phyloP scores from a whole-genome alignment of 2,888 invertebrate species.

The Latheticus oryzae region DNA sequence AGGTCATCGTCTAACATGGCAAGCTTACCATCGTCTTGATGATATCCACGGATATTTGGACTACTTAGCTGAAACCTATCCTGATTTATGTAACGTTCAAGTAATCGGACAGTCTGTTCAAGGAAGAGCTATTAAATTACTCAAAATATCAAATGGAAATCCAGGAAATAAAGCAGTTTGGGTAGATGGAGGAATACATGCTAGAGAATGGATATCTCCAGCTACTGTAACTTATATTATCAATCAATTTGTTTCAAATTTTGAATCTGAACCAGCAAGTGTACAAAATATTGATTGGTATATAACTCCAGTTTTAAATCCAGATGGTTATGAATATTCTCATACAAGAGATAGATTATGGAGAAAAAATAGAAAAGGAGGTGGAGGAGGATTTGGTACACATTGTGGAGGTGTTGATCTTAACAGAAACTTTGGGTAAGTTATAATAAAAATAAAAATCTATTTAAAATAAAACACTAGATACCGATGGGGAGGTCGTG shows the following conservation, averaged over 20 bases:
- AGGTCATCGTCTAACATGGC: slow-evolving; percentile 69
- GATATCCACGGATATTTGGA: slow-evolving; percentile 80
- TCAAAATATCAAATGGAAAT: slow-evolving; percentile 77
- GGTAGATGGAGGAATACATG: slow-evolving; percentile 86
- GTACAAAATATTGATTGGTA: slow-evolving; percentile 88
- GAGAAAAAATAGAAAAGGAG: slow-evolving; percentile 76
- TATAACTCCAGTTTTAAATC: slow-evolving; percentile 80
- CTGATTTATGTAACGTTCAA: slow-evolving; percentile 77
- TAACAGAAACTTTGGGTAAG: slow-evolving; percentile 84
- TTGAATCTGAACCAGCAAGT: slow-evolving; percentile 72
- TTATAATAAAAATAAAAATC: not conserved
- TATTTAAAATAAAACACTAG: slow-evolving; percentile 56
- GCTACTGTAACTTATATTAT: slow-evolving; percentile 83
- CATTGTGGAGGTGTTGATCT: slow-evolving; percentile 82
- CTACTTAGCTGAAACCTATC: slow-evolving; percentile 77
- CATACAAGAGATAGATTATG: slow-evolving; percentile 85
- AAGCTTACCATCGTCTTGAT: slow-evolving; percentile 77
- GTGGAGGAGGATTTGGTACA: slow-evolving; percentile 68
- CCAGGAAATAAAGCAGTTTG: slow-evolving; percentile 71
- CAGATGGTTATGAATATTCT: slow-evolving; percentile 90
- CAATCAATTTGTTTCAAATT: slow-evolving; percentile 77
- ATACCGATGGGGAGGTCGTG: slow-evolving; percentile 87
- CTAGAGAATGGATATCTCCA: slow-evolving; percentile 90
- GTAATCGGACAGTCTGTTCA: slow-evolving; percentile 81
- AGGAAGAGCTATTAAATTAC: slow-evolving; percentile 78